Conservation (phyloP, 2,888 invertebrate species). For the Lymantria dispar region DNA sequence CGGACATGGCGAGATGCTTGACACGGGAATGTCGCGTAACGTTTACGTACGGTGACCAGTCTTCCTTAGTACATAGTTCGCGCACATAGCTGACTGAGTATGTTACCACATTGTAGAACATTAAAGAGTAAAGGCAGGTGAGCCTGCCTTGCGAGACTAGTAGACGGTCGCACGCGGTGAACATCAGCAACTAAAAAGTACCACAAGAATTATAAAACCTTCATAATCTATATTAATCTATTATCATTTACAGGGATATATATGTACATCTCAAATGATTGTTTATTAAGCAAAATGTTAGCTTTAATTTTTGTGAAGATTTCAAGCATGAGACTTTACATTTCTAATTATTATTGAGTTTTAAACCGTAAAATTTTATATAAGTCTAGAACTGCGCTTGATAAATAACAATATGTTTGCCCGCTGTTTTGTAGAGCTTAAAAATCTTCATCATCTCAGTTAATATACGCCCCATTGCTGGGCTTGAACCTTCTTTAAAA, state of each 20-base stretch:
- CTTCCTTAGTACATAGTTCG: constrained; percentile 87
- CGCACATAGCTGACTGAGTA: constrained; percentile 89
- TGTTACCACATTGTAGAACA: constrained; percentile 92
- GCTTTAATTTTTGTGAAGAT: too few species aligned
- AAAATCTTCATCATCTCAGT: too few species aligned
- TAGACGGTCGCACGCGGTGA: constrained; percentile 87
- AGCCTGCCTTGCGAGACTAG: constrained; percentile 83
- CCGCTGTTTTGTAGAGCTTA: too few species aligned
- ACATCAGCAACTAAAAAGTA: constrained; percentile 84
- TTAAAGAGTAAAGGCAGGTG: constrained; percentile 88
- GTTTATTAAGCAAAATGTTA: too few species aligned
- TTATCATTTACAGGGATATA: background rate
- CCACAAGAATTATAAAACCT: background rate
- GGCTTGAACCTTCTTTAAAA: too few species aligned
- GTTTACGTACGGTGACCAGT: constrained; percentile 90
- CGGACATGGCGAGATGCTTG: constrained; percentile 90
- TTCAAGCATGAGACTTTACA: too few species aligned
- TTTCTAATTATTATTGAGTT: too few species aligned
- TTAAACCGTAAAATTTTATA: too few species aligned
- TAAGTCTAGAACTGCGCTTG: too few species aligned
- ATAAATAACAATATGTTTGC: too few species aligned
- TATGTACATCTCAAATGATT: too few species aligned
- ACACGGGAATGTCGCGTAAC: constrained; percentile 88
- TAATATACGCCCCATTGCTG: too few species aligned
- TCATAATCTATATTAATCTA: background rate